Conservation (phyloP, 2,113 vertebrate genomes). For the Martes martes region DNA sequence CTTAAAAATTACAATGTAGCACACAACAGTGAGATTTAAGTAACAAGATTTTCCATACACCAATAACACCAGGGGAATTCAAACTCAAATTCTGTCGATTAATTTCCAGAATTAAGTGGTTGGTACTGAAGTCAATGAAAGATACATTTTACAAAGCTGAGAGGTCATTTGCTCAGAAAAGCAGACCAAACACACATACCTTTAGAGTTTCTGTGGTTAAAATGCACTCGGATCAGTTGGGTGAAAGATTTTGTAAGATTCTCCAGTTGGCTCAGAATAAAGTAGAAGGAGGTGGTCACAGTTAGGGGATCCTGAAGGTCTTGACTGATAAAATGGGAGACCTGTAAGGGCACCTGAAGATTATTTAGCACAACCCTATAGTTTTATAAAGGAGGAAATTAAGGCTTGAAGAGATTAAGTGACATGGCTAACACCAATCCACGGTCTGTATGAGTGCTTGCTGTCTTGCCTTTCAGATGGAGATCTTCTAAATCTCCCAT, state of each 20-base stretch:
- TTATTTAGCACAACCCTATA: not conserved
- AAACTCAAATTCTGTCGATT: conserved; percentile 66
- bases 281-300: not conserved
- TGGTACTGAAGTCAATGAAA: conserved; percentile 75
- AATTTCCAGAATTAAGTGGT: conserved; percentile 72
- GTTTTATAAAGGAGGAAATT: not conserved
- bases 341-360: not conserved
- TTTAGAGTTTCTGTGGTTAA: conserved; percentile 32
- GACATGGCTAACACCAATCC: not conserved
- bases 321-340: not conserved
- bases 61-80: conserved; percentile 78
- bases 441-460: rapidly evolving
- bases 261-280: not conserved
- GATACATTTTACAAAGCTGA: conserved; percentile 67
- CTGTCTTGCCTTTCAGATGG: not conserved
- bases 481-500: not conserved
- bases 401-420: not conserved
- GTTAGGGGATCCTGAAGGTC: not conserved
- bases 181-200: not conserved
- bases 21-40: conserved; percentile 78
- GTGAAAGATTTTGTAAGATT: not conserved
- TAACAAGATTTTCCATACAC: conserved; percentile 78
- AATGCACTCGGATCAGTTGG: not conserved
- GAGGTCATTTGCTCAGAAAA: conserved; percentile 76
- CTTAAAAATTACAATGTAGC: conserved; percentile 83